Conservation (phyloP, 2,113 vertebrate species). For the Xyrauchen texanus region DNA sequence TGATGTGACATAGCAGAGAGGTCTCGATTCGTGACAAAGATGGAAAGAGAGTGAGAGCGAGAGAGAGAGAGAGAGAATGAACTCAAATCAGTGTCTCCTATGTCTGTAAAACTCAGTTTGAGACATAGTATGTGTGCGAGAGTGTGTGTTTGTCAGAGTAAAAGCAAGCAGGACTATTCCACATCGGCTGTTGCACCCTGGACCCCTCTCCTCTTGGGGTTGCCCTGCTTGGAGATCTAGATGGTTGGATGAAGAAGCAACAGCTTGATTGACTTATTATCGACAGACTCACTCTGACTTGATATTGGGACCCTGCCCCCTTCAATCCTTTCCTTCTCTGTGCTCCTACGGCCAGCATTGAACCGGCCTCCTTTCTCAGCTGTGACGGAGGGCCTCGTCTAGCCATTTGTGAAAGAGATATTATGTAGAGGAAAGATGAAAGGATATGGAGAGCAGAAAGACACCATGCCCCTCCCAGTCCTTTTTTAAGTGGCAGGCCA, state of each 20-base stretch:
- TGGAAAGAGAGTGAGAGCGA: too few species aligned
- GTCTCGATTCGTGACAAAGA: conserved; percentile 56
- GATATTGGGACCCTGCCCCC: conserved; percentile 26
- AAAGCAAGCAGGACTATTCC: conserved; percentile 35
- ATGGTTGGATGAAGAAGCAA: conserved; percentile 50
- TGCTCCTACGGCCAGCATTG: conserved; percentile 14
- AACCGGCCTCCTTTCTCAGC: not conserved
- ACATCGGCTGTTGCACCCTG: conserved; percentile 58
- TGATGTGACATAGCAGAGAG: conserved; percentile 87
- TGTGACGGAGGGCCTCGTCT: not conserved
- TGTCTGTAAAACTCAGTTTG: conserved; percentile 37
- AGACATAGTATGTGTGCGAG: conserved; percentile 25
- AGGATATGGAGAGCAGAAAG: conserved; percentile 1
- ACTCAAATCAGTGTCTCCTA: conserved; percentile 60
- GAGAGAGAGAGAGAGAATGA: conserved; percentile 5
- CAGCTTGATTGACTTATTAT: conserved; percentile 42
- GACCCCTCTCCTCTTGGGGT: conserved; percentile 42
- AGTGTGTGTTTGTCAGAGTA: conserved; percentile 22
- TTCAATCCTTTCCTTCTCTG: not conserved
- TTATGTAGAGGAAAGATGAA: conserved; percentile 15
- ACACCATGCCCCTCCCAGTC: conserved; percentile 14
- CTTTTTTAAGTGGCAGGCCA: conserved; percentile 5
- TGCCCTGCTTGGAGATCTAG: conserved; percentile 32
- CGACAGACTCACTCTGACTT: conserved; percentile 16
- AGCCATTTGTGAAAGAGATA: not conserved